A percentile compares a stretch with the other conserved stretches of the same genome.
These are phyloP conservation scores for Perccottus glenii DNA, from an alignment of 2,113 vertebrate genomes.

Conservation along the genomic window DNA sequence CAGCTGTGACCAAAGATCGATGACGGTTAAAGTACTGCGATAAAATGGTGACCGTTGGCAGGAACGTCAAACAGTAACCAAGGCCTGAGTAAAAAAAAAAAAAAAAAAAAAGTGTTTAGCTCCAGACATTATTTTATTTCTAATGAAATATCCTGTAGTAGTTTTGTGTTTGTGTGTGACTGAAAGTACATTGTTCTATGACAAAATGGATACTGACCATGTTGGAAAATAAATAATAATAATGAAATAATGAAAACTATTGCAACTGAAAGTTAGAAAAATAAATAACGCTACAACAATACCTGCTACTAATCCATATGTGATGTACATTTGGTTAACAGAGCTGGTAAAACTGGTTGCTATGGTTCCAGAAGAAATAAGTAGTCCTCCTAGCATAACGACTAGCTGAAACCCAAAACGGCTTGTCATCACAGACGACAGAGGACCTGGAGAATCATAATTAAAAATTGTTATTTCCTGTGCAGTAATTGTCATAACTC, in stretches of 20 bases:
- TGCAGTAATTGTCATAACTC: background rate
- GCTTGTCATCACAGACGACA: conserved; percentile 88
- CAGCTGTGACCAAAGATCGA: conserved; percentile 88
- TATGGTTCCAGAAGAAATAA: conserved; percentile 87
- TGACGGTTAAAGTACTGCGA: conserved; percentile 92
- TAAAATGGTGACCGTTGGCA: conserved; percentile 94
- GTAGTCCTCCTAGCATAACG: conserved; percentile 89
- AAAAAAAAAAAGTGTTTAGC: background rate
- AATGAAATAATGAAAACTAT: no score
- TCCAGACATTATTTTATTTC: background rate
- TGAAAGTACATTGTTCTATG: no score
- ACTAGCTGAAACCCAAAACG: conserved; percentile 89
- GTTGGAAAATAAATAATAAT: no score
- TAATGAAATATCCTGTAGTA: no score
- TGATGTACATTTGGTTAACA: conserved; percentile 90
- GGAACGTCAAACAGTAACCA: conserved; percentile 92
- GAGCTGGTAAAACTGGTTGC: conserved; percentile 83
- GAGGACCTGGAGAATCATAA: conserved; percentile 80
- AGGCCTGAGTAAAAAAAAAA: conserved; percentile 79
- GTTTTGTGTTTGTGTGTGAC: no score
- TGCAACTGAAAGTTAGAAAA: background rate
- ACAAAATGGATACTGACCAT: no score
- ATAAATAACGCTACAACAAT: conserved; percentile 9
- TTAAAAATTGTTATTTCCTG: background rate
- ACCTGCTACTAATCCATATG: conserved; percentile 89